Evolutionary conservation across 2,113 vertebrate genomes (phyloP).

Genomic region (Perca flavescens): DNA sequence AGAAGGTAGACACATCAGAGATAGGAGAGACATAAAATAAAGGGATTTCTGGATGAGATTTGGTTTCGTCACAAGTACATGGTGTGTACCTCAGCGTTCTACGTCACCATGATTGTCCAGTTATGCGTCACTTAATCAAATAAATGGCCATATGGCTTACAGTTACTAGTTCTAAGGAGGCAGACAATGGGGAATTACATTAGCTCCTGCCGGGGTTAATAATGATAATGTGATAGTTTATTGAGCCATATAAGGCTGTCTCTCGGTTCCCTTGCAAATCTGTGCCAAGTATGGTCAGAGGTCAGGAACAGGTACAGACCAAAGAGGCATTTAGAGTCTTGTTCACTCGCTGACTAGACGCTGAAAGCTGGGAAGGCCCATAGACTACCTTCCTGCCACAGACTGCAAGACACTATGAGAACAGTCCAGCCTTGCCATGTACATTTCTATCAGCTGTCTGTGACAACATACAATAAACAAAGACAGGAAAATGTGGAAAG

Average conservation of each 20-base stretch:
- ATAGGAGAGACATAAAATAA: neutral
- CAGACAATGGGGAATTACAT: conserved; percentile 1
- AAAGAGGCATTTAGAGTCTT: neutral
- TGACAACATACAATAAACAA: neutral
- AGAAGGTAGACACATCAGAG: neutral
- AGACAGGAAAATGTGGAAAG: neutral
- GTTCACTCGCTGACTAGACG: neutral
- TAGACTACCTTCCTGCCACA: neutral
- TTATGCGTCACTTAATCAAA: conserved; percentile 20
- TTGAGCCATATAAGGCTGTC: conserved; percentile 5
- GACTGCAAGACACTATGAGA: neutral
- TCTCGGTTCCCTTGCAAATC: conserved; percentile 3
- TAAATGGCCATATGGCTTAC: conserved; percentile 28
- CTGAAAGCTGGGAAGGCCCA: neutral
- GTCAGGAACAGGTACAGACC: conserved; percentile 5
- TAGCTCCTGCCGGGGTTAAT: conserved; percentile 4
- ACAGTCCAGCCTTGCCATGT: neutral
- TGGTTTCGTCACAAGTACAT: neutral
- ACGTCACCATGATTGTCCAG: neutral
- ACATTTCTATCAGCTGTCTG: neutral
- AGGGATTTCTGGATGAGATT: conserved; percentile 1
- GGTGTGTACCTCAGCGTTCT: neutral
- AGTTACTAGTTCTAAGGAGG: conserved; percentile 9
- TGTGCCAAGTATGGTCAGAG: conserved; percentile 12
- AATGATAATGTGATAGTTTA: conserved; percentile 22